phyloP scores from a whole-genome alignment of 2,888 invertebrate species.

The Blera fallax region DNA sequence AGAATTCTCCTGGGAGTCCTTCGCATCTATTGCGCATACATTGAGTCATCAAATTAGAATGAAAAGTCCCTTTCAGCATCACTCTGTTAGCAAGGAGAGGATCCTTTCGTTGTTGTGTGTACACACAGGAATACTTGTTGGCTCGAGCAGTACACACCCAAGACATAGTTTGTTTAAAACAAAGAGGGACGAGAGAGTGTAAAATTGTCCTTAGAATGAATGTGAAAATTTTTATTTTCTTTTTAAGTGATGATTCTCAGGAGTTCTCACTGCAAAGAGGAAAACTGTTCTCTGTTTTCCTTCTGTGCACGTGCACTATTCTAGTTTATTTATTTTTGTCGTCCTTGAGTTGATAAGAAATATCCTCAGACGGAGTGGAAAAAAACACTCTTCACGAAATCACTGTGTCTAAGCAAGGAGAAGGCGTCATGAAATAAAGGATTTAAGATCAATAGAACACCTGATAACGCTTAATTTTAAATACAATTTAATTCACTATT shows the following conservation, averaged over 20 bases:
- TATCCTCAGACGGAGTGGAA: not conserved
- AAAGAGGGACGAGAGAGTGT: conserved; percentile 25
- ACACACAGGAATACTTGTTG: conserved; percentile 25
- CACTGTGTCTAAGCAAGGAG: no score
- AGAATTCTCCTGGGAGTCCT: conserved; percentile 41
- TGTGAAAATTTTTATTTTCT: conserved; percentile 58
- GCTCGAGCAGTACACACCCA: not conserved
- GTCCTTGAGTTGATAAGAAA: not conserved
- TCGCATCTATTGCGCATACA: conserved; percentile 55
- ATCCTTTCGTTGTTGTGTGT: conserved; percentile 31
- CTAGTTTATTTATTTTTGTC: conserved; percentile 20
- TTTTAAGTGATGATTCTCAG: no score
- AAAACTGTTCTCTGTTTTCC: not conserved
- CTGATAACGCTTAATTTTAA: not conserved
- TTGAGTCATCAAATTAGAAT: conserved; percentile 69
- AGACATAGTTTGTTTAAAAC: conserved; percentile 23
- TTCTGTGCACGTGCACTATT: not conserved
- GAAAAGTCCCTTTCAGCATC: conserved; percentile 53
- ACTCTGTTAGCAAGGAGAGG: not conserved
- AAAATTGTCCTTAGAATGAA: conserved; percentile 35
- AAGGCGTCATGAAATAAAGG: no score
- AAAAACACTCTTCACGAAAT: no score
- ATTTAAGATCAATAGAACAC: no score
- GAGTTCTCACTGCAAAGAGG: conserved; percentile 17
- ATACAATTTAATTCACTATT: not conserved